Conservation (phyloP, 2,797 vertebrate species). For the Numenius phaeopus region DNA sequence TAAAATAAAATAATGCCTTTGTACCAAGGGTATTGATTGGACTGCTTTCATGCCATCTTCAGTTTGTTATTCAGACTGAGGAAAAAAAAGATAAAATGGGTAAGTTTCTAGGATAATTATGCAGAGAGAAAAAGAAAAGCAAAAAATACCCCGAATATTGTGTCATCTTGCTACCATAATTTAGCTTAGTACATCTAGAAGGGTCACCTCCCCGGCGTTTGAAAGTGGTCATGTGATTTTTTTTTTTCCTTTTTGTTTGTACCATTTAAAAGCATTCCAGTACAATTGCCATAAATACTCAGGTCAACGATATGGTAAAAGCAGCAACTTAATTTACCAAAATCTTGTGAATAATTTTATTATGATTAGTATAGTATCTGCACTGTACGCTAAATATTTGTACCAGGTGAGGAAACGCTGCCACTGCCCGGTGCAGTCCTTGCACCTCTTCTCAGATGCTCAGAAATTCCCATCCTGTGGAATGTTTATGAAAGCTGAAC, state of each 20-base stretch:
- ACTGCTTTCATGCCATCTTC: slow-evolving; percentile 43
- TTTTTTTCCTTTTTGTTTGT: slow-evolving; percentile 26
- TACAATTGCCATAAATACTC: slow-evolving; percentile 52
- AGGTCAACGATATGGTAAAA: slow-evolving; percentile 26
- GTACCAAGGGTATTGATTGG: not conserved
- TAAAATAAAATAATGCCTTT: slow-evolving; percentile 21
- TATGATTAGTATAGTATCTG: not conserved
- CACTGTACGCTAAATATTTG: not conserved
- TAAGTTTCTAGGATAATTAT: not conserved
- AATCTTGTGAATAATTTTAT: not conserved
- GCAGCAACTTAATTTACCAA: not conserved
- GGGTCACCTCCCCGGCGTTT: not conserved
- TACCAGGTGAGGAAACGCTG: not conserved
- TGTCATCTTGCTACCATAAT: not conserved
- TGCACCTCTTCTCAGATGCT: not conserved
- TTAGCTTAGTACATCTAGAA: not conserved
- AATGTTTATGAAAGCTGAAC: not conserved
- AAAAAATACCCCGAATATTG: not conserved
- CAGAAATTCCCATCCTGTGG: not conserved
- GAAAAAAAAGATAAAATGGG: not conserved
- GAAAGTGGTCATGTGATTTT: not conserved
- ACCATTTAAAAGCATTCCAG: slow-evolving; percentile 58
- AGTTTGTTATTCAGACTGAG: slow-evolving; percentile 2
- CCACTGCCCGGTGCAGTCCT: not conserved
- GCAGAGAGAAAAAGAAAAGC: no score